Base-by-base conservation (phyloP, 2,797 vertebrate species). In the Tachyglossus aculeatus region DNA sequence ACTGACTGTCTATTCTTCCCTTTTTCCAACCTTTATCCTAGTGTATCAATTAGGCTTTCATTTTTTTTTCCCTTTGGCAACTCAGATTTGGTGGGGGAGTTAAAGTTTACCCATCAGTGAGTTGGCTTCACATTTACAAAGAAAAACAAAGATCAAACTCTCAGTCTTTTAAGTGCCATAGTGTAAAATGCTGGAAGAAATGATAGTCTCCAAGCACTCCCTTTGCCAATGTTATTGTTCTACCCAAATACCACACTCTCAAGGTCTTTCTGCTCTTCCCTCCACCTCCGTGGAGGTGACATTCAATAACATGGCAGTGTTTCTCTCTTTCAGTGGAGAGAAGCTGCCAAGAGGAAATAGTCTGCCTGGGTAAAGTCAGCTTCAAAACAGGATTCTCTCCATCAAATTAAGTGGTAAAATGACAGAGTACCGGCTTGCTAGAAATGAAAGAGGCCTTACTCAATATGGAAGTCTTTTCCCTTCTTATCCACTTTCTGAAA, bases 111-210 rank as follows among this genome's bases (percentile, higher is more conserved):
- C 34, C 32, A 44, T 54, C 24, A 25, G 41, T n/a, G 38, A 14
- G 29, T 44, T 18, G 5, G 24, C 18, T 2, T 62, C 50, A 60
- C 8, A 45, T 34, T 62, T 54, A 60, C 43, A 78, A 71, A 72
- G 55, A 39, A 45, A 76, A 78, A 22, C 40, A 68, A 58, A 40
- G 33, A 36, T 57, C 21, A 65, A n/a, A 43, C 40, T 65, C 36
- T 18, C 7, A 33, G 9, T 24, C 33, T 53, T 36, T 15, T 50
- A 22, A 21, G 9, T 31, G 7, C 27, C 29, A 39, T n/a, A 41
- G 2, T 47, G 11, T 4, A 58, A 51, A 52, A 39, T 13, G 7
- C 63, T 37, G n/a, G 33, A n/a, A 11, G 27, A 43, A 48, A 60
- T 36, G 67, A 21, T 38, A 29, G n/a, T 37, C 51, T 31, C 36